Conservation (phyloP, 2,888 invertebrate species). For the Catonia carolina region DNA sequence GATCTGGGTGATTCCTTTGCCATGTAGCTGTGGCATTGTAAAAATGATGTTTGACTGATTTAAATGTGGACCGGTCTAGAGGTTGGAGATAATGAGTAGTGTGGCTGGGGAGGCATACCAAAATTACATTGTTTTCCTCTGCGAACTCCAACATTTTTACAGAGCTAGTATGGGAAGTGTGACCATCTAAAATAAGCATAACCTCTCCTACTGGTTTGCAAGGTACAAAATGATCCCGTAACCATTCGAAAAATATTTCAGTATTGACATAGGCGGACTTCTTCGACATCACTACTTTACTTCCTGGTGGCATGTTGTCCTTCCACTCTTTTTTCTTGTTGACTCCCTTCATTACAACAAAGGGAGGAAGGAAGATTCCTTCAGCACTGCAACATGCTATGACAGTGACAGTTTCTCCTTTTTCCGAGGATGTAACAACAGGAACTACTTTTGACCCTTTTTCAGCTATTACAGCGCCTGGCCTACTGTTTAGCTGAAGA, state of each 20-base stretch:
- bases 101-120: no score
- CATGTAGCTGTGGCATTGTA: no score
- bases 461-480: no score
- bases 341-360: neutral
- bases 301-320: neutral
- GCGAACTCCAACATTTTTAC: no score
- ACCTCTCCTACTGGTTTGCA: neutral
- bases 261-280: neutral
- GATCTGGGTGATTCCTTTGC: no score
- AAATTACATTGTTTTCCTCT: no score
- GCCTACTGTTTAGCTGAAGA: neutral
- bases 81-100: no score
- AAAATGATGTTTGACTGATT: no score
- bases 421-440: neutral
- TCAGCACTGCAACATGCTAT: neutral
- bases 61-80: no score
- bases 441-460: neutral
- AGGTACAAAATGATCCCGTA: neutral
- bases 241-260: neutral
- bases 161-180: no score
- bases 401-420: conserved; percentile 2
- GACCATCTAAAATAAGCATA: neutral
- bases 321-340: conserved; percentile 2
- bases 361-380: neutral
- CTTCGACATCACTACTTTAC: neutral